Base-by-base conservation (phyloP, 1,140 invertebrate genomes). In the Hyposmocoma kahamanoa region DNA sequence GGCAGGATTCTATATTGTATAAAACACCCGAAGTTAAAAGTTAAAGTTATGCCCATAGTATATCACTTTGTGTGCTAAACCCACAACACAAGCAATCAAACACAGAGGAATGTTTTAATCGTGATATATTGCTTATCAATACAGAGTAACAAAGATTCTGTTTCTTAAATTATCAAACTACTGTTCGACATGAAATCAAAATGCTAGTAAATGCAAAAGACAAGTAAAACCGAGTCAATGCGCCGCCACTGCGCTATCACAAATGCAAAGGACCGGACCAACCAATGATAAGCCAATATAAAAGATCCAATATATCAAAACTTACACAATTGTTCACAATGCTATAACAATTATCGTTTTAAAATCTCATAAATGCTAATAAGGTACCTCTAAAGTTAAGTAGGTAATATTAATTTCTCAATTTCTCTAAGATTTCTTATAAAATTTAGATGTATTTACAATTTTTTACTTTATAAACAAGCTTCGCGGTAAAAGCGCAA, bases 111-210 rank as follows among this genome's bases (percentile, higher is more conserved):
- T 72, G 49, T 73, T 81, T 83, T 74, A 81, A 80, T 81, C 59
- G 72, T 74, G 67, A 83, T 84, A 84, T 84, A 84, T 84, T 83
- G 81, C 81, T 83, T 84, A 84, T 80, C 73, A 79, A 68, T 84
- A 84, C 67, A 81, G 67, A 76, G 66, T 78, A 81, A 84, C 79
- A 84, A 71, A 79, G 67, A 75, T 72, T 63, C 68, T 63, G 63
- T 76, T 69, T 71, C 72, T 71, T 74, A 71, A 68, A 76, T 72
- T 71, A 79, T 65, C 72, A 74, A 75, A 74, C 69, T 65, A 59
- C 59, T 67, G 56, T 52, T 65, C 72, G 59, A 73, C 50, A 61
- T 66, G 61, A 48, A 62, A 62, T 75, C 61, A 70, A 84, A 84
- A 84, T 83, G 79, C 81, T 84, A 75, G 64, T 84, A 84, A 85